These are phyloP conservation scores for Agrochola litura DNA, from an alignment of 2,888 invertebrate species.

Conservation along the genomic window DNA sequence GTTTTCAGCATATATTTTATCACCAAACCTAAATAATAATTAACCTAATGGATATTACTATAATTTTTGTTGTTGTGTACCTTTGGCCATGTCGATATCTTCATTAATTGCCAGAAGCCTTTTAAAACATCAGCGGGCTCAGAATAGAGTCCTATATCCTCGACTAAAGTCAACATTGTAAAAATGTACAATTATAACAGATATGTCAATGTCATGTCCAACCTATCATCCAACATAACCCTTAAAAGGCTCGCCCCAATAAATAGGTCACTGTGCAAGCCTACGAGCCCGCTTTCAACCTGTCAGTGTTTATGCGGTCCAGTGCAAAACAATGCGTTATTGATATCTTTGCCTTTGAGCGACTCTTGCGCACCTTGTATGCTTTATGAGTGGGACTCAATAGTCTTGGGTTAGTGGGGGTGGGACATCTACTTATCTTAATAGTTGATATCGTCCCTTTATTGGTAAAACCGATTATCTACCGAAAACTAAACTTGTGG, in stretches of 20 bases:
- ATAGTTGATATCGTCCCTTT: too few species aligned
- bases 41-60: too few species aligned
- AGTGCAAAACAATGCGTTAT: conserved; percentile 46
- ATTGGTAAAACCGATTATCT: too few species aligned
- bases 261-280: conserved; percentile 52
- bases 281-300: conserved; percentile 36
- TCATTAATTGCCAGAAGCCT: not conserved
- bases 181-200: conserved; percentile 11
- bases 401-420: conserved; percentile 4
- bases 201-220: conserved; percentile 26
- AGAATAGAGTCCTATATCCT: not conserved
- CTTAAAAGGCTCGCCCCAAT: conserved; percentile 27
- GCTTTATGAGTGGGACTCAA: conserved; percentile 37
- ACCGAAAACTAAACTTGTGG: too few species aligned
- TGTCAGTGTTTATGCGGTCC: conserved; percentile 25
- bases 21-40: not conserved
- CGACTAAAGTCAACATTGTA: conserved; percentile 5
- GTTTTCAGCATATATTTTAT: not conserved
- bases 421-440: conserved; percentile 44
- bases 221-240: conserved; percentile 21
- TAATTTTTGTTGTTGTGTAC: too few species aligned
- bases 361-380: conserved; percentile 53
- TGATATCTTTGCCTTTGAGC: conserved; percentile 45
- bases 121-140: not conserved
- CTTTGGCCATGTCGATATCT: not conserved